Conservation (phyloP, 2,888 invertebrate genomes). For the Ganaspis brasiliensis region DNA sequence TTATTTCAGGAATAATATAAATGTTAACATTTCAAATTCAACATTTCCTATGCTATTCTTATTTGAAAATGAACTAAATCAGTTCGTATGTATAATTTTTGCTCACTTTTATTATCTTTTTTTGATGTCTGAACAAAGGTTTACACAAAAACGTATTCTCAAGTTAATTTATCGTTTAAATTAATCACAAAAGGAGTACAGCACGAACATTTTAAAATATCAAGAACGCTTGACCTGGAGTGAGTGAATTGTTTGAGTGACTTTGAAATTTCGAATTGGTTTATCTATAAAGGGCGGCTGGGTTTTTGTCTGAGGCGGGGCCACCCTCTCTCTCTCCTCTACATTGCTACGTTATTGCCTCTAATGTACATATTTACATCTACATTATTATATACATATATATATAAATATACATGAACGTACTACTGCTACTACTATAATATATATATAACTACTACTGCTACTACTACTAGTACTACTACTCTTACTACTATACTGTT, state of each 20-base stretch:
- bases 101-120: no score
- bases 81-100: no score
- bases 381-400: constrained; percentile 65
- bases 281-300: constrained; percentile 74
- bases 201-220: not conserved
- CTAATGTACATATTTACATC: constrained; percentile 77
- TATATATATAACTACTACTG: constrained; percentile 38
- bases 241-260: constrained; percentile 51
- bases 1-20: no score
- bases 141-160: no score
- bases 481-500: constrained; percentile 48
- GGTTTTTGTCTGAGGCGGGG: constrained; percentile 75
- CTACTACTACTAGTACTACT: constrained; percentile 38
- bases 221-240: constrained; percentile 43
- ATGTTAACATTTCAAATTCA: no score
- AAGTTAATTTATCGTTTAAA: no score
- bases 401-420: constrained; percentile 67
- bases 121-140: no score
- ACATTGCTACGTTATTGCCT: constrained; percentile 79
- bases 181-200: not conserved
- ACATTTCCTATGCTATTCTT: no score
- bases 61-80: no score
- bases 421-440: constrained; percentile 43
- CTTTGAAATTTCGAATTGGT: constrained; percentile 46
- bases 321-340: constrained; percentile 76